Evolutionary conservation across 1,140 invertebrate genomes (phyloP).

Genomic region (Semibalanus balanoides): DNA sequence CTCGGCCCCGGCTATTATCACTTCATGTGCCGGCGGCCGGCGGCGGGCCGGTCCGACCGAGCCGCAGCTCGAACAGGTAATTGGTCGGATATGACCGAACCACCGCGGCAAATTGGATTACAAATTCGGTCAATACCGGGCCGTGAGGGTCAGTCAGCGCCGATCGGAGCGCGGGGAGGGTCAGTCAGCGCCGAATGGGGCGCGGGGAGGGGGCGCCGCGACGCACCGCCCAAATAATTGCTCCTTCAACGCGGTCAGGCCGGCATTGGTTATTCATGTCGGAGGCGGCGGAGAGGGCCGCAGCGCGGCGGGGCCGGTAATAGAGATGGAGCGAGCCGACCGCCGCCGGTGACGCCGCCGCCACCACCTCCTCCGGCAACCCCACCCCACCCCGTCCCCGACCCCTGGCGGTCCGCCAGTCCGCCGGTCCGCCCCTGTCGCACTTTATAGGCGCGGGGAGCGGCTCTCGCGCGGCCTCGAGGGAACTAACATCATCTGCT

Average conservation of each 20-base stretch:
- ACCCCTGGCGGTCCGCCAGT: too few species aligned
- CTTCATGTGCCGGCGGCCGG: not conserved
- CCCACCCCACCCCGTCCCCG: too few species aligned
- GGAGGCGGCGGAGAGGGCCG: too few species aligned
- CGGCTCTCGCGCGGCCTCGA: too few species aligned
- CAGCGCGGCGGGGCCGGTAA: not conserved
- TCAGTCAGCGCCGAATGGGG: not conserved
- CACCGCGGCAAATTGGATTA: not conserved
- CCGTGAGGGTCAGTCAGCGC: not conserved
- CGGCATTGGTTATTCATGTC: not conserved
- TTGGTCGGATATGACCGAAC: not conserved
- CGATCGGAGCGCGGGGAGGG: not conserved
- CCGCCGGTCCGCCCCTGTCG: too few species aligned
- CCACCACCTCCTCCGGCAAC: too few species aligned
- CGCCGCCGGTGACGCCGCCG: too few species aligned
- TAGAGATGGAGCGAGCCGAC: not conserved
- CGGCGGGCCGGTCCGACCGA: not conserved
- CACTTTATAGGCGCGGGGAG: too few species aligned
- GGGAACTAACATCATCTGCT: too few species aligned
- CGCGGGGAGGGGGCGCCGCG: too few species aligned
- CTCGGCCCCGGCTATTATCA: not conserved
- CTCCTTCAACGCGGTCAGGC: not conserved
- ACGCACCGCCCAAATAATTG: not conserved
- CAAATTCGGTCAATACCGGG: not conserved
- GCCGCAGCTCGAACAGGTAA: not conserved